Evolutionary conservation across 92 coral and sea anemone species (phyloP).

Genomic region (Hydrozoanthus gracilis): DNA sequence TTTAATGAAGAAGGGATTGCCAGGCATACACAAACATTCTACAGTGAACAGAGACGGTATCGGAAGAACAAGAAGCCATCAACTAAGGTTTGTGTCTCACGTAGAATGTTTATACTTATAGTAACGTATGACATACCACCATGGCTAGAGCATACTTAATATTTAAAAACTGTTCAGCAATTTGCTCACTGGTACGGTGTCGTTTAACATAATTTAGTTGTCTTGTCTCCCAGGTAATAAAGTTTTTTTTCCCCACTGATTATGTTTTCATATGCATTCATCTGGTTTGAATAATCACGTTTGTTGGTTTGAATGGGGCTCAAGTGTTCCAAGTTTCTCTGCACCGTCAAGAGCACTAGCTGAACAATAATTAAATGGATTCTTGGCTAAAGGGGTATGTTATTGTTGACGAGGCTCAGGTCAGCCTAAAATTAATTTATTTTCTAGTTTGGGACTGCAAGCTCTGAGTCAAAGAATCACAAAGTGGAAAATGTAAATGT

Average conservation of each 20-base stretch:
- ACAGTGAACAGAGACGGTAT: constrained; percentile 57
- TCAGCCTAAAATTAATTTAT: not conserved
- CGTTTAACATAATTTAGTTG: not conserved
- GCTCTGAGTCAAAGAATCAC: constrained; percentile 11
- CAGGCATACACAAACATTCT: constrained; percentile 53
- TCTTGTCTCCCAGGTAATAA: constrained; percentile 7
- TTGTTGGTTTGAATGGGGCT: not conserved
- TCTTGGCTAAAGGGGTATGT: not conserved
- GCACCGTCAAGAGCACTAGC: constrained; percentile 2
- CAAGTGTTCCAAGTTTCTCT: not conserved
- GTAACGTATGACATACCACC: not conserved
- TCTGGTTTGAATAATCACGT: not conserved
- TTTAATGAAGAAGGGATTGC: constrained; percentile 63
- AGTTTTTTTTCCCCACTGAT: not conserved
- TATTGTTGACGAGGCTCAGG: constrained; percentile 3
- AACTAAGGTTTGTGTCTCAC: constrained; percentile 42
- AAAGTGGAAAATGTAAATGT: constrained; percentile 6
- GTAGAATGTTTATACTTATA: not conserved
- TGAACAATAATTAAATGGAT: not conserved
- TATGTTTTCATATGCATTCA: not conserved
- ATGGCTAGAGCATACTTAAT: constrained; percentile 13
- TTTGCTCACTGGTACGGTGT: not conserved
- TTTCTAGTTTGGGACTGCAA: constrained; percentile 3
- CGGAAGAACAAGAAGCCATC: constrained; percentile 38
- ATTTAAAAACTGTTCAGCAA: constrained; percentile 10